These are phyloP conservation scores for Halocaridina rubra DNA, from an alignment of 2,888 invertebrate species.

Conservation along the genomic window DNA sequence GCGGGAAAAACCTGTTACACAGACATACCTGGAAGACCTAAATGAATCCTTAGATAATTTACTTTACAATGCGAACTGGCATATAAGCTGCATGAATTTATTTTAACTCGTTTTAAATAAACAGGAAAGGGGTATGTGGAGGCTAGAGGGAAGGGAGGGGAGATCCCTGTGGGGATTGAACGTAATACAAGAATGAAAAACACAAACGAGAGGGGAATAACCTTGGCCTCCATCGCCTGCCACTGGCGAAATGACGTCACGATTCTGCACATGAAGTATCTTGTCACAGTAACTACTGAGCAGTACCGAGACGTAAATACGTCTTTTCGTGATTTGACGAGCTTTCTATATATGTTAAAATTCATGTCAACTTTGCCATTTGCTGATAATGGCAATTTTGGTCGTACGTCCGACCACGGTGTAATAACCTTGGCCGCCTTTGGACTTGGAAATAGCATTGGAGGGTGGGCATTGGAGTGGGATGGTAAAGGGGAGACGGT, in stretches of 20 bases:
- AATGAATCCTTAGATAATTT: too few relatives aligned
- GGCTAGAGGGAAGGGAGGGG: not conserved
- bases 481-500: too few relatives aligned
- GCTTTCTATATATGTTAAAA: too few relatives aligned
- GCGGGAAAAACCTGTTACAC: slow-evolving; percentile 48
- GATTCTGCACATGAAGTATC: too few relatives aligned
- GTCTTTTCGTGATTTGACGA: too few relatives aligned
- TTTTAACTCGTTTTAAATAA: too few relatives aligned
- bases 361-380: too few relatives aligned
- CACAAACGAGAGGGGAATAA: slow-evolving; percentile 12
- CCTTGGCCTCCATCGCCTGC: slow-evolving; percentile 41
- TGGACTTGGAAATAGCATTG: too few relatives aligned
- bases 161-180: not conserved
- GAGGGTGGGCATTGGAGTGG: slow-evolving; percentile 35
- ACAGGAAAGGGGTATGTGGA: not conserved
- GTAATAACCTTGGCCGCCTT: slow-evolving; percentile 55
- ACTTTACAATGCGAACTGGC: too few relatives aligned
- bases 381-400: not conserved
- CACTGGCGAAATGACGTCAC: slow-evolving; percentile 4
- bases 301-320: too few relatives aligned
- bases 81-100: too few relatives aligned
- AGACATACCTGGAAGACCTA: not conserved
- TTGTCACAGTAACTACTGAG: too few relatives aligned
- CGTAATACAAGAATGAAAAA: not conserved
- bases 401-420: slow-evolving; percentile 15